Evolutionary conservation across 2,888 invertebrate species (phyloP), one percentile per base, ranked within the genome.

Genomic region (Diaphora mendica): DNA sequence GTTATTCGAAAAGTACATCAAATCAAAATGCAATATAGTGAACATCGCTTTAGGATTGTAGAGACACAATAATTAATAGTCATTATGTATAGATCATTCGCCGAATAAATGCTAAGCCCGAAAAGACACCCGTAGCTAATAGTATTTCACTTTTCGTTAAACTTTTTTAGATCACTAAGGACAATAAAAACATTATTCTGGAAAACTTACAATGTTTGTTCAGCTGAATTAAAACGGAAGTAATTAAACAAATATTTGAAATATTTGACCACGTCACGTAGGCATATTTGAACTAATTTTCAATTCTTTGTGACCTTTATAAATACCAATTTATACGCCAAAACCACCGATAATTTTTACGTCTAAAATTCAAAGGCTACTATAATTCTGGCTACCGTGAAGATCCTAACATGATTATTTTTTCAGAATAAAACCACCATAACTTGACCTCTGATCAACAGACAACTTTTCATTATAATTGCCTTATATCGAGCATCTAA

Each of bases 381-480:
- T 91, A 90, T 87, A 90, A 90, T 91, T 84, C 92, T 85, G 87
- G 93, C 94, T 94, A 93, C 94, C 92, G 93, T 93, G 86, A 84
- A 89, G 81, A 85, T 30, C 83, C 84, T 94, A 94, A 94, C 92
- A 83, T 90, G 92, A 94, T 95, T 87, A 86, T 90, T 92, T 91
- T 92, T 90, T 89, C 80, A 69, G 8, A 82, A 84, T 71, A 77
- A 77, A 73, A 76, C 78, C 79, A 76, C 70, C 33, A n/a, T 73
- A 68, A 64, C 68, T 72, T 70, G 79, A 48, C 76, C 5, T 30
- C 11, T 17, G 13, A 55, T n/a, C 62, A 39, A n/a, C 70, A 70
- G 48, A 26, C 13, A 33, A 33, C 1, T 33, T n/a, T n/a, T n/a
- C n/a, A 33, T 33, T 33, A 33, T 3, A 65, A 23, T 17, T 30